Percentiles rank a stretch among this genome's conserved stretches.
phyloP scores from a whole-genome alignment of 1,140 invertebrate species.

The Periplaneta americana region DNA sequence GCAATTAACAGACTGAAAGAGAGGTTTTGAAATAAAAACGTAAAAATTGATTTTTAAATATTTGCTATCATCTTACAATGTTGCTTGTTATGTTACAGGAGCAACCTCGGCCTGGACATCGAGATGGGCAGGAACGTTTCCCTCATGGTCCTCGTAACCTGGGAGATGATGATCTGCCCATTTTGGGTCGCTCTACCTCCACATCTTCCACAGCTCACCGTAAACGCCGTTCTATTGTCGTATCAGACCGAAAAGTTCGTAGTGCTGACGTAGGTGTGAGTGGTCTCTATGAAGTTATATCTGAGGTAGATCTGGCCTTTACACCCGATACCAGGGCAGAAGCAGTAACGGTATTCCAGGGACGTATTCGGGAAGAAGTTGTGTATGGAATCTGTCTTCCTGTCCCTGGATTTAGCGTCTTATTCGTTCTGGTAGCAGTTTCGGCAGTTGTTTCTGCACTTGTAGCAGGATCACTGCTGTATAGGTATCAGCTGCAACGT shows the following conservation, averaged over 20 bases:
- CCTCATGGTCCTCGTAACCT: conserved; percentile 75
- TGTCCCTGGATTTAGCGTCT: conserved; percentile 77
- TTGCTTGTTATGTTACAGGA: conserved; percentile 44
- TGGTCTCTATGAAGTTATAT: conserved; percentile 86
- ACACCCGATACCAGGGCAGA: conserved; percentile 72
- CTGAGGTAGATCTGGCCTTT: conserved; percentile 81
- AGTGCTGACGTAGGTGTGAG: conserved; percentile 81
- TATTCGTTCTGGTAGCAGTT: conserved; percentile 80
- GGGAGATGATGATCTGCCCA: conserved; percentile 39
- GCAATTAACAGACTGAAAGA: too few relatives aligned
- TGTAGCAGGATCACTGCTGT: conserved; percentile 67
- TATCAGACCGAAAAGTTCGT: conserved; percentile 64
- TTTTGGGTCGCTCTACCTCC: conserved; percentile 25
- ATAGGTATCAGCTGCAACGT: conserved; percentile 67
- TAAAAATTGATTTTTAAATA: too few relatives aligned
- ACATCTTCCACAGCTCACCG: conserved; percentile 42
- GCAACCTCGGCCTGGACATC: conserved; percentile 41
- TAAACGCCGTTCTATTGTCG: conserved; percentile 56
- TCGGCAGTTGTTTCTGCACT: conserved; percentile 77
- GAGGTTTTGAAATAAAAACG: too few relatives aligned
- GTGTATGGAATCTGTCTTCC: conserved; percentile 90
- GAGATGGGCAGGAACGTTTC: conserved; percentile 62
- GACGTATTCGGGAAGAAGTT: conserved; percentile 75
- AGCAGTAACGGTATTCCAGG: conserved; percentile 80
- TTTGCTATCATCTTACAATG: too few relatives aligned